phyloP scores from a whole-genome alignment of 2,113 vertebrate genomes.

The Lasiurus cinereus region DNA sequence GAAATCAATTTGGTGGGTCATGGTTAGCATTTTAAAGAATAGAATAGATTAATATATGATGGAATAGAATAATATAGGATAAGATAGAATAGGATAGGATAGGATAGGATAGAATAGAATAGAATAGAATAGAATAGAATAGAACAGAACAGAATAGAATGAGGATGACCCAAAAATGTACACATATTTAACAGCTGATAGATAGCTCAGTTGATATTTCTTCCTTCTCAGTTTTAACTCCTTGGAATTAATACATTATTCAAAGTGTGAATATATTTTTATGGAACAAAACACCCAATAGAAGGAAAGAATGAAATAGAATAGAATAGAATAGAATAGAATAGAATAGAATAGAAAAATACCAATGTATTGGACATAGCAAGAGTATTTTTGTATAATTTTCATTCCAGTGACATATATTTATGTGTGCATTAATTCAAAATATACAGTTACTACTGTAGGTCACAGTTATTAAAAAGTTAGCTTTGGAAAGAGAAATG shows the following conservation, averaged over 20 bases:
- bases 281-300: not conserved
- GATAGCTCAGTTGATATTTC: too few species aligned
- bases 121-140: not conserved
- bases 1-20: constrained; percentile 39
- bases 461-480: constrained; percentile 28
- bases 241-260: too few species aligned
- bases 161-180: too few species aligned
- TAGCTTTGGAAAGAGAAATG: constrained; percentile 43
- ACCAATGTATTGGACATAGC: not conserved
- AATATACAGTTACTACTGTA: not conserved
- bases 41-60: not conserved
- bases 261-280: too few species aligned
- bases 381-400: not conserved
- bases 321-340: not conserved
- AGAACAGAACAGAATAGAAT: not conserved
- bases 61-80: not conserved
- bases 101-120: not conserved
- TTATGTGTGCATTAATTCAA: not conserved
- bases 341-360: not conserved
- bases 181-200: too few species aligned
- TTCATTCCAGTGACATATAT: not conserved
- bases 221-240: too few species aligned
- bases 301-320: not conserved
- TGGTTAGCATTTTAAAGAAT: not conserved
- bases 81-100: not conserved